Evolutionary conservation across 2,113 vertebrate species (phyloP).

Genomic region (Cyanistes caeruleus): DNA sequence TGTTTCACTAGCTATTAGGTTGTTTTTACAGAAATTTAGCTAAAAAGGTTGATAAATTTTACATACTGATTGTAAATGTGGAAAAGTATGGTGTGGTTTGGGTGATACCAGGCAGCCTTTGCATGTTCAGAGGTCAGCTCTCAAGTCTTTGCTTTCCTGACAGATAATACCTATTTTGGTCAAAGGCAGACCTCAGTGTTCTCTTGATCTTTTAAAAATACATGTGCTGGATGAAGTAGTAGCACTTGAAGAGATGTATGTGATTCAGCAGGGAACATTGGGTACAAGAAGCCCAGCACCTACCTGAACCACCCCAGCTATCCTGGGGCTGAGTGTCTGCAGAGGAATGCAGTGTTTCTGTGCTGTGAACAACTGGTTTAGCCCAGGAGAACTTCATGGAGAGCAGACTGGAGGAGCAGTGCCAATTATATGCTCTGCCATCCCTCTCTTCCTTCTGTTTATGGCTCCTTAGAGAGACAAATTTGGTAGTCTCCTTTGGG

Average conservation of each 20-base stretch:
- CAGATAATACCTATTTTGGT: neutral
- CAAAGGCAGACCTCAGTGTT: neutral
- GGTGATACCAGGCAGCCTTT: neutral
- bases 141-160: neutral
- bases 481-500: neutral
- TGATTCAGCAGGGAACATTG: neutral
- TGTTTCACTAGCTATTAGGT: constrained; percentile 4
- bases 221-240: neutral
- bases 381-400: neutral
- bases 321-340: neutral
- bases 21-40: neutral
- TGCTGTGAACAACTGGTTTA: neutral
- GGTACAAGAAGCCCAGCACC: neutral
- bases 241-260: neutral
- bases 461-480: neutral
- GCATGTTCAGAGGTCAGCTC: neutral
- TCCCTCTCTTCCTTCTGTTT: neutral
- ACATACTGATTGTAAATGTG: neutral
- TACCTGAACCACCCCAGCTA: neutral
- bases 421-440: neutral
- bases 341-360: neutral
- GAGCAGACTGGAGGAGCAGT: neutral
- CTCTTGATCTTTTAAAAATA: neutral
- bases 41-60: neutral
- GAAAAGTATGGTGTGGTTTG: neutral